These are phyloP conservation scores for Panopea generosa DNA, from an alignment of 2,888 invertebrate species.

Conservation along the genomic window DNA sequence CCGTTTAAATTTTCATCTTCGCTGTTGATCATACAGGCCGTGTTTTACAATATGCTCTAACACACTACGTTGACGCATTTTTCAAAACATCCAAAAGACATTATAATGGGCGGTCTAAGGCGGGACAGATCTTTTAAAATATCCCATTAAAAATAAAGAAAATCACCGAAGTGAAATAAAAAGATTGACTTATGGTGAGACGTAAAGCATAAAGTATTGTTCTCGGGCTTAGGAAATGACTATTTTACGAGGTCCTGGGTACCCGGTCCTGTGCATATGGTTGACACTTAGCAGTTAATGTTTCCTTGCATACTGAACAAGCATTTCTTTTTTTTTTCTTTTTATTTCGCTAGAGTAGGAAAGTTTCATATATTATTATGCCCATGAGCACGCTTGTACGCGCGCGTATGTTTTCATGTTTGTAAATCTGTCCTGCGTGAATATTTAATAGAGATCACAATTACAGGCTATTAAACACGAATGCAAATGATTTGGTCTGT, in stretches of 20 bases:
- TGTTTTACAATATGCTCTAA: conserved; percentile 14
- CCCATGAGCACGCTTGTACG: too few species aligned
- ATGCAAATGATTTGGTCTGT: too few species aligned
- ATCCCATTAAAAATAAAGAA: conserved; percentile 10
- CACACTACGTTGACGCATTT: background rate
- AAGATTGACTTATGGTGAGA: conserved; percentile 3
- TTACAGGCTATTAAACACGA: too few species aligned
- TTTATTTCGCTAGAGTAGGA: too few species aligned
- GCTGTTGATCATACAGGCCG: background rate
- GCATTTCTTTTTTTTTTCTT: too few species aligned
- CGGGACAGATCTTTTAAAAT: conserved; percentile 18
- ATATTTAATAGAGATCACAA: too few species aligned
- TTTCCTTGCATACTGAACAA: too few species aligned
- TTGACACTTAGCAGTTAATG: too few species aligned
- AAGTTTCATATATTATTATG: too few species aligned
- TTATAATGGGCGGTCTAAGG: conserved; percentile 17
- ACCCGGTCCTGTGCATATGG: background rate
- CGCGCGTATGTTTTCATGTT: too few species aligned
- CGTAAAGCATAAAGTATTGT: background rate
- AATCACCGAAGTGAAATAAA: conserved; percentile 7
- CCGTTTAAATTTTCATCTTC: too few species aligned
- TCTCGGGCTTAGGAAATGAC: background rate
- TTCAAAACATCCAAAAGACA: background rate
- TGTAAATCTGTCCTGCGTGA: too few species aligned
- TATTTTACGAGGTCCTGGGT: background rate